These are phyloP conservation scores for Chydorus sphaericus DNA, from an alignment of 2,888 invertebrate species.

Conservation along the genomic window DNA sequence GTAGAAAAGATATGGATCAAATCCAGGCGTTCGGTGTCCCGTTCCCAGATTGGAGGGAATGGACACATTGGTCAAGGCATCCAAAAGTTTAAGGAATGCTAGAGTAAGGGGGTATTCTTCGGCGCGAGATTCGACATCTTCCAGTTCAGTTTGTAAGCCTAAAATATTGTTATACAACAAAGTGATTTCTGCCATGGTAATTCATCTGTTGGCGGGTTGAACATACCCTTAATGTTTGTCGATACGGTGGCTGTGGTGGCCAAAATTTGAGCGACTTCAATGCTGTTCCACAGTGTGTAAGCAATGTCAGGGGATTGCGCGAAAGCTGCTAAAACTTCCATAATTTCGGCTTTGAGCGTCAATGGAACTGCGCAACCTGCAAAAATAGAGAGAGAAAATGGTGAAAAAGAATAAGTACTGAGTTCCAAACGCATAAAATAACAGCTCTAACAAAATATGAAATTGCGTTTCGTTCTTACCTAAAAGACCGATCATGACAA, in stretches of 20 bases:
- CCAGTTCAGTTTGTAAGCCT: slow-evolving; percentile 60
- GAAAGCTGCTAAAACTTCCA: slow-evolving; percentile 62
- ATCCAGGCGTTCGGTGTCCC: slow-evolving; percentile 64
- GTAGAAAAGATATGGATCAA: slow-evolving; percentile 78
- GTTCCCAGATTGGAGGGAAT: slow-evolving; percentile 49
- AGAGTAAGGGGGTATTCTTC: slow-evolving; percentile 80
- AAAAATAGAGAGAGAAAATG: slow-evolving; percentile 32
- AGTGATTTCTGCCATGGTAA: not conserved
- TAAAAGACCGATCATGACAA: slow-evolving; percentile 49
- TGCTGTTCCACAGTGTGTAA: slow-evolving; percentile 65
- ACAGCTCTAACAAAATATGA: not conserved
- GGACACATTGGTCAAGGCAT: slow-evolving; percentile 52
- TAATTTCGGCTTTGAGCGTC: slow-evolving; percentile 65
- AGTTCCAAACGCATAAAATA: not conserved
- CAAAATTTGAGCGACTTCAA: slow-evolving; percentile 68
- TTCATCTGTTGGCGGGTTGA: not conserved
- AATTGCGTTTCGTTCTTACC: not conserved
- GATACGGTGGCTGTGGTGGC: slow-evolving; percentile 35
- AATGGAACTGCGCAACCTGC: slow-evolving; percentile 76
- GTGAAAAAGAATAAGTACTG: not conserved
- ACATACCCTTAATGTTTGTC: not conserved
- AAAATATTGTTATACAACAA: slow-evolving; percentile 15
- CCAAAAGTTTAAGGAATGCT: slow-evolving; percentile 60
- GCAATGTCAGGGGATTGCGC: slow-evolving; percentile 63
- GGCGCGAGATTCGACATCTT: slow-evolving; percentile 77